Evolutionary conservation across 2,888 invertebrate species (phyloP).

Genomic region (Drosophila recens): DNA sequence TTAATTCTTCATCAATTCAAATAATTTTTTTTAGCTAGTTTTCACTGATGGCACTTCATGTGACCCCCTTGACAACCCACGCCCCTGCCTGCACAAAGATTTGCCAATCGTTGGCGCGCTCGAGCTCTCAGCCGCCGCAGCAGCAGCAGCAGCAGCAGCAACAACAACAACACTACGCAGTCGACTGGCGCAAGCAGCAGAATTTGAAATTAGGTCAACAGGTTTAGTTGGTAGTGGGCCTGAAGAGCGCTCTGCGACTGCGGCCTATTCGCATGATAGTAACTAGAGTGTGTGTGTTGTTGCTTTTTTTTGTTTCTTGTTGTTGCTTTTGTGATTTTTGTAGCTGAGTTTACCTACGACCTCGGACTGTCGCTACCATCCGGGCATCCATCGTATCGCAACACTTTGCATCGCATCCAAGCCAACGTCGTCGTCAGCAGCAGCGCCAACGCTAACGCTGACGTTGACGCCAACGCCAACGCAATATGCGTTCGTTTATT

Average conservation of each 20-base stretch:
- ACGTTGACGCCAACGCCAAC: constrained; percentile 60
- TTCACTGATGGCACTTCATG: neutral
- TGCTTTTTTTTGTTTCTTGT: constrained; percentile 36
- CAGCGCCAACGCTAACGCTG: constrained; percentile 8
- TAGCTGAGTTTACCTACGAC: constrained; percentile 73
- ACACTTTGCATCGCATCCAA: constrained; percentile 33
- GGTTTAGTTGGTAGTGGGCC: constrained; percentile 83
- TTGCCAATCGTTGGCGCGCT: constrained; percentile 77
- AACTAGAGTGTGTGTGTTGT: constrained; percentile 55
- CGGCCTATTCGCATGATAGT: constrained; percentile 62
- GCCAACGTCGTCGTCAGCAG: constrained; percentile 32
- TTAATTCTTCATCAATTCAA: neutral
- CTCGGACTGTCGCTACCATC: constrained; percentile 73
- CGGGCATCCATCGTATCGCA: constrained; percentile 52
- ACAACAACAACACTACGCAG: constrained; percentile 59
- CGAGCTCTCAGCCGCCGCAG: constrained; percentile 62
- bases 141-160: constrained; percentile 55
- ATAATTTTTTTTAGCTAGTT: neutral
- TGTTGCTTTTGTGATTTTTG: constrained; percentile 41
- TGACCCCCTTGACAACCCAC: constrained; percentile 21
- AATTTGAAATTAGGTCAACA: constrained; percentile 85
- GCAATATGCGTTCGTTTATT: constrained; percentile 79
- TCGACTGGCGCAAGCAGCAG: constrained; percentile 71
- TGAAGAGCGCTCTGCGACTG: constrained; percentile 67
- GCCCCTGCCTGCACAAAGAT: constrained; percentile 65